A percentile compares a stretch with the other conserved stretches of the same genome.
These are phyloP conservation scores for Andrena hattorfiana DNA, from an alignment of 2,888 invertebrate species.

Conservation along the genomic window DNA sequence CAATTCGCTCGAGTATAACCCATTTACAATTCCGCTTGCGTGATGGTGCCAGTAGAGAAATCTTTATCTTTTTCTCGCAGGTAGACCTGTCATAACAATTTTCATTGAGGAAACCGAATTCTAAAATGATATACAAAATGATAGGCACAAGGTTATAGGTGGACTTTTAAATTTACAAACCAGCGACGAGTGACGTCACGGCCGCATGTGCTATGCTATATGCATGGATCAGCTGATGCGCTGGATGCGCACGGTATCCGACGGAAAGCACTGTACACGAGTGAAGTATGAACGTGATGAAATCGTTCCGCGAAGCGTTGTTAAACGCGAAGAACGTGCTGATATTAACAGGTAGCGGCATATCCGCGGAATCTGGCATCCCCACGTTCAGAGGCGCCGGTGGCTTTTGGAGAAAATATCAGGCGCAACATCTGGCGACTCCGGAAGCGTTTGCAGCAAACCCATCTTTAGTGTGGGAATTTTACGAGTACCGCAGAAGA, in stretches of 20 bases:
- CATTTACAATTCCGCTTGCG: not conserved
- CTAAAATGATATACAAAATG: not conserved
- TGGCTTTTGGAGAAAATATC: constrained; percentile 93
- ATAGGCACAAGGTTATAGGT: not conserved
- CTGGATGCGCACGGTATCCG: not conserved
- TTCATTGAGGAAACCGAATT: not conserved
- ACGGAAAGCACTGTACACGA: not conserved
- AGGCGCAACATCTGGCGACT: constrained; percentile 89
- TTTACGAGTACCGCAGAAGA: constrained; percentile 94
- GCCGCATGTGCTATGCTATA: not conserved
- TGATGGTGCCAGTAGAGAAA: not conserved
- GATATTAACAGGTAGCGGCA: constrained; percentile 91
- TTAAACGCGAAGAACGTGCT: constrained; percentile 88
- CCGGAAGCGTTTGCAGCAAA: constrained; percentile 90
- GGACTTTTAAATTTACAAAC: constrained; percentile 35
- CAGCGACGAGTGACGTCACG: not conserved
- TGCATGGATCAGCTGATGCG: constrained; percentile 19
- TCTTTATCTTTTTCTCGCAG: not conserved
- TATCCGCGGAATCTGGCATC: constrained; percentile 94
- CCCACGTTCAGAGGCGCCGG: constrained; percentile 94
- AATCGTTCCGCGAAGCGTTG: constrained; percentile 87
- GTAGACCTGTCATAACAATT: not conserved
- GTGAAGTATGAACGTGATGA: constrained; percentile 72
- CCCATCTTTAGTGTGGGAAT: constrained; percentile 95
- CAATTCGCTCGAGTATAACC: not conserved